These are phyloP conservation scores for Tupaia chinensis DNA, from an alignment of 2,113 vertebrate genomes.

Conservation along the genomic window DNA sequence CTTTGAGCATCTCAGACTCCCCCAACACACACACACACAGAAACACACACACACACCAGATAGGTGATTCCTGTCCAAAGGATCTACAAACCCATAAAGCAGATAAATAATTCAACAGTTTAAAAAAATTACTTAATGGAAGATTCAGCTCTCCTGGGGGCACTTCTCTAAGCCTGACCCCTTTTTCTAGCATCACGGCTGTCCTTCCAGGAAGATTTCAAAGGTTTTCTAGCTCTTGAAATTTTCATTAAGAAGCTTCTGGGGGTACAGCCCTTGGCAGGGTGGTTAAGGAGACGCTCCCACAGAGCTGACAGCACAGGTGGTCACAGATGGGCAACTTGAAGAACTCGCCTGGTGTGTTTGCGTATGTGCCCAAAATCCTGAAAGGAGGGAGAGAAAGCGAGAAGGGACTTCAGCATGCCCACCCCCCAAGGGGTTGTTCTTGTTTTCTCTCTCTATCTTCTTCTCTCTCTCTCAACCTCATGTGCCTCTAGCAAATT, in stretches of 20 bases:
- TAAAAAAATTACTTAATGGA: conserved; percentile 1
- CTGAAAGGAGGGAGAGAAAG: no score
- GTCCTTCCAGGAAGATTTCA: conserved; percentile 23
- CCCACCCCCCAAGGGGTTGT: no score
- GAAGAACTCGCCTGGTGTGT: no score
- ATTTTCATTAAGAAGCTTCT: background rate
- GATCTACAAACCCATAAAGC: background rate
- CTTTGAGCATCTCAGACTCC: background rate
- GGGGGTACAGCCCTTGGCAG: no score
- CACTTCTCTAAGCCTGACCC: background rate
- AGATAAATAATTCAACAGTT: conserved; percentile 56
- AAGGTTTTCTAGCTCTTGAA: background rate
- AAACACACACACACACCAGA: background rate
- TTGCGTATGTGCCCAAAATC: no score
- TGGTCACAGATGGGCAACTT: no score
- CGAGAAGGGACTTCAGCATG: no score
- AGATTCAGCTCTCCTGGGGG: background rate
- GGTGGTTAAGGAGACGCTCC: no score
- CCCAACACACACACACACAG: background rate
- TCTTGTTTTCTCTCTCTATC: no score
- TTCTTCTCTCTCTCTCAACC: no score
- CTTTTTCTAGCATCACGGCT: background rate
- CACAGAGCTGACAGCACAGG: no score
- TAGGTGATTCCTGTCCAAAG: background rate
- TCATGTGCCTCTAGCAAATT: no score